Conservation (phyloP, 64 coral and sea anemone genomes). For the Pocillopora damicornis region DNA sequence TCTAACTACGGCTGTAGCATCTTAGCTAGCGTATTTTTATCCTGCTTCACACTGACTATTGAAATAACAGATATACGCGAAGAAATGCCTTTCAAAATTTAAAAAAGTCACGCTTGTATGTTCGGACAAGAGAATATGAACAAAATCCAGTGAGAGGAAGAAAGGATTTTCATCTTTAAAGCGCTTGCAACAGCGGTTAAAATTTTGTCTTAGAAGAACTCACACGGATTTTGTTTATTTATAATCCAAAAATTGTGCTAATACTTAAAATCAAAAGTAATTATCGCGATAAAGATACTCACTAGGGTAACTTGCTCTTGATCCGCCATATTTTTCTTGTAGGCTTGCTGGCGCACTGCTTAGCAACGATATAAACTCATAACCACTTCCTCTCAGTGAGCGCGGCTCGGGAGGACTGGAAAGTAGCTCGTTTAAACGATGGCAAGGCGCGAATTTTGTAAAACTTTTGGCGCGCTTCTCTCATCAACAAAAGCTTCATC, state of each 20-base stretch:
- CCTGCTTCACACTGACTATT: too few relatives aligned
- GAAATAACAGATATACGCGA: too few relatives aligned
- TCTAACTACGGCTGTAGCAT: too few relatives aligned
- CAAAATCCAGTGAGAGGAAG: too few relatives aligned
- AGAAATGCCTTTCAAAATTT: too few relatives aligned
- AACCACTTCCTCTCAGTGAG: neutral
- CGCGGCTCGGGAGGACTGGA: slow-evolving; percentile 21
- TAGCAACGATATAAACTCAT: slow-evolving; percentile 28
- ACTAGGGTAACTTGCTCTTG: neutral
- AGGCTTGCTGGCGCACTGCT: neutral
- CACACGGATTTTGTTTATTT: neutral
- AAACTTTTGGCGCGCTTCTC: slow-evolving; percentile 67
- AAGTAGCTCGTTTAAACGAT: slow-evolving; percentile 3
- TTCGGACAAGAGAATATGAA: too few relatives aligned
- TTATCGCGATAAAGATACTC: neutral
- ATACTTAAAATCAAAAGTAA: neutral
- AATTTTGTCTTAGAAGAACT: too few relatives aligned
- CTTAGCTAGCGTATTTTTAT: too few relatives aligned
- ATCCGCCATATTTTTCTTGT: slow-evolving; percentile 15
- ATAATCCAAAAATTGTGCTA: neutral
- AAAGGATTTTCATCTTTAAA: too few relatives aligned
- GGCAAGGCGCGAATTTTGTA: slow-evolving; percentile 90
- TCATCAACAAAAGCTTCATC: neutral
- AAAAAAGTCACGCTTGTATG: too few relatives aligned
- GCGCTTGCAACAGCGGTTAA: too few relatives aligned